Evolutionary conservation across 2,888 invertebrate genomes (phyloP).

Genomic region (Rotaria macrura): DNA sequence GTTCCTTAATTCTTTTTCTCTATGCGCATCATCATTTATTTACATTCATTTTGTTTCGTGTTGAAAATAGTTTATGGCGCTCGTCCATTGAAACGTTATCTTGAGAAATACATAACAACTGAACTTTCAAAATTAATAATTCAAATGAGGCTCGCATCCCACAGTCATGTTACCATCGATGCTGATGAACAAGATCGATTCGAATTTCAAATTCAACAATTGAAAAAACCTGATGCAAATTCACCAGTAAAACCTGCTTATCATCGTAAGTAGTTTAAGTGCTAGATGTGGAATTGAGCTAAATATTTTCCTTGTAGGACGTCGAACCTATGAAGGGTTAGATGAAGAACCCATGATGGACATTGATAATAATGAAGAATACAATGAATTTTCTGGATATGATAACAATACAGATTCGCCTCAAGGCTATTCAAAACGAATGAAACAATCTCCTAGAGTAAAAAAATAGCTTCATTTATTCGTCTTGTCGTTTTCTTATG

Average conservation of each 20-base stretch:
- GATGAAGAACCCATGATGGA: slow-evolving; percentile 16
- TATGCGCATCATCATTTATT: too few relatives aligned
- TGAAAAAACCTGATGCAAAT: neutral
- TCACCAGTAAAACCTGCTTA: neutral
- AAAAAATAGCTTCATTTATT: neutral
- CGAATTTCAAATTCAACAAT: neutral
- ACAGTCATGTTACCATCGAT: neutral
- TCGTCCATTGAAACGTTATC: slow-evolving; percentile 21
- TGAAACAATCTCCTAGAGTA: neutral
- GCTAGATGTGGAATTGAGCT: neutral
- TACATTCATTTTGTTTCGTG: too few relatives aligned
- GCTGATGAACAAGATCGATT: neutral
- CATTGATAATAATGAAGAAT: neutral
- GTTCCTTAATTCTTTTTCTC: too few relatives aligned
- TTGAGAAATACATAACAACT: neutral
- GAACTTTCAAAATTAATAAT: slow-evolving; percentile 18
- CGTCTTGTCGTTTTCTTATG: neutral
- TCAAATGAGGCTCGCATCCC: neutral
- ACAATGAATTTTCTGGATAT: neutral
- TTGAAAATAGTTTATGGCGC: slow-evolving; percentile 21
- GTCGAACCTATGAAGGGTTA: slow-evolving; percentile 11
- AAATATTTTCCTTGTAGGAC: neutral
- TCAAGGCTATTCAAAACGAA: neutral
- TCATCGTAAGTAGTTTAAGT: neutral
- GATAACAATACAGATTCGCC: neutral